Evolutionary conservation across 1,140 invertebrate species (phyloP), one percentile per base, ranked within the genome.

Genomic region (Tachypleus tridentatus): DNA sequence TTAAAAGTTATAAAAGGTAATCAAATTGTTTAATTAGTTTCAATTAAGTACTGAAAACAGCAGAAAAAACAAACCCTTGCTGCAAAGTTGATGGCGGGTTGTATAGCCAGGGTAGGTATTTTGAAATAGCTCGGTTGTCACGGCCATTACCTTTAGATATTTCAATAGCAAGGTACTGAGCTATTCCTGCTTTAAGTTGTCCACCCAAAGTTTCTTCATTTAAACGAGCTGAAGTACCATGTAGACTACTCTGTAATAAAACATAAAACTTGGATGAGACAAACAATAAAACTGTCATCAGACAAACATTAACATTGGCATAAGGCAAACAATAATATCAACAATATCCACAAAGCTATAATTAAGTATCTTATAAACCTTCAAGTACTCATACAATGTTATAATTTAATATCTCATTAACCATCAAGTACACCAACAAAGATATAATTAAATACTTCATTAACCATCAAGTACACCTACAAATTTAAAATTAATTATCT

Each of bases 201-300:
- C 92, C 93, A 6, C 95, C 95, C 47, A 98, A 78, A 0, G 94
- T 97, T 76, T 99, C 96, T 77, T 98, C 79, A 76, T 94, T 93
- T 63, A 97, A 78, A 49, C 88, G 89, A 67, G 85, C 85, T 68
- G 84, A 81, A 67, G 83, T 78, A 3, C 86, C 86, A 77, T 89
- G 91, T 73, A 83, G 85, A 70, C 88, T 90, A 72, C 86, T 90
- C 88, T 91, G 72, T 53, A 79, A 79, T 59, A 56, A 72, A 56
- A 49, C 29, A 29, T 29, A 29, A 29, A 29, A 29, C 29, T 29
- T 0, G 29, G 29, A 29, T 29, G 29, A 29, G 29, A 29, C 29
- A 29, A 29, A 29, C 29, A 29, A 29, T 29, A 29, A 29, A 29
- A 29, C 29, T 29, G 29, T 29, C 29, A 29, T 29, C 29, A 29